Percentiles rank a stretch among this genome's conserved stretches.
Evolutionary conservation across 2,113 vertebrate species (phyloP).

Genomic region (Pygoscelis adeliae): DNA sequence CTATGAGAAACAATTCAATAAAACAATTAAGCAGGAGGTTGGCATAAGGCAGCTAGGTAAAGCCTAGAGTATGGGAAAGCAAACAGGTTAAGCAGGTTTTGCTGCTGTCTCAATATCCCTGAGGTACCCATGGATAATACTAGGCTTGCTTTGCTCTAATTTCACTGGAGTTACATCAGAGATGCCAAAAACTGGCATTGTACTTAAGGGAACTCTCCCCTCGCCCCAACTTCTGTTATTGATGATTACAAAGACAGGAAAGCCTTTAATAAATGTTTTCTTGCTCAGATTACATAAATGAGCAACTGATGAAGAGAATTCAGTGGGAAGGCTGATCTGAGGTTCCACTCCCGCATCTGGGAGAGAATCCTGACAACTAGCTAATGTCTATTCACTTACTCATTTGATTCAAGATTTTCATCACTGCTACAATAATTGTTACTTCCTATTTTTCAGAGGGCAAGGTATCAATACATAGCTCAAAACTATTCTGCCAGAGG

Average conservation of each 20-base stretch:
- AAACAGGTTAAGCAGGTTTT: slow-evolving; percentile 61
- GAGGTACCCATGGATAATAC: slow-evolving; percentile 52
- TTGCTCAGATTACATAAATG: neutral
- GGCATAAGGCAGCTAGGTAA: slow-evolving; percentile 25
- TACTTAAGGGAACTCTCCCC: neutral
- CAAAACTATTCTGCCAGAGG: neutral
- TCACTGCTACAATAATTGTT: neutral
- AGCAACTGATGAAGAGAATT: neutral
- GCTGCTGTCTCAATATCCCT: slow-evolving; percentile 36
- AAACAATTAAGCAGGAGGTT: slow-evolving; percentile 45
- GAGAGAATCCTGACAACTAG: neutral
- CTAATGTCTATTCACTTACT: neutral
- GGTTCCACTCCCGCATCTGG: neutral
- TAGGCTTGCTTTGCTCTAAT: slow-evolving; percentile 23
- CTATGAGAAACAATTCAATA: slow-evolving; percentile 38
- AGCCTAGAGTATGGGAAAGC: slow-evolving; percentile 59
- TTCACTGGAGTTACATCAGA: slow-evolving; percentile 51
- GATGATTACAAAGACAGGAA: neutral
- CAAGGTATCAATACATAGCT: neutral
- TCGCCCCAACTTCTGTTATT: neutral
- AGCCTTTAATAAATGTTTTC: neutral
- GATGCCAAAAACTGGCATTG: neutral
- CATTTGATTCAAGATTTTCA: neutral
- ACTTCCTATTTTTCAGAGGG: neutral
- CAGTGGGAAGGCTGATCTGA: neutral